phyloP scores from a whole-genome alignment of 92 coral and sea anemone genomes.

The Palythoa grandis region DNA sequence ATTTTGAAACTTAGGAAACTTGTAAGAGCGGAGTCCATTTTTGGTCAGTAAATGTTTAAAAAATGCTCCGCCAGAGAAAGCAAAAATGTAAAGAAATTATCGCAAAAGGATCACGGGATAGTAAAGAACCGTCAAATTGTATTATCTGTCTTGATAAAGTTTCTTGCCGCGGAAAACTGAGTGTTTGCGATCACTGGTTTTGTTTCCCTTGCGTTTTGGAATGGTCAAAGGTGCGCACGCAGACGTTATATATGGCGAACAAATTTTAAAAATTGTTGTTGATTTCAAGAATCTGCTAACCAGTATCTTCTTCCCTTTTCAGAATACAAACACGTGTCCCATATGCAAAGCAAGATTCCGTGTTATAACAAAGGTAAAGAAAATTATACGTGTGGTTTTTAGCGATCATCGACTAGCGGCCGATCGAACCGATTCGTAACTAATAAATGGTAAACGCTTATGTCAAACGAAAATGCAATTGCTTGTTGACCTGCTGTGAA shows the following conservation, averaged over 20 bases:
- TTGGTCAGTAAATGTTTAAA: conserved; percentile 1
- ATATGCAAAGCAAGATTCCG: conserved; percentile 96
- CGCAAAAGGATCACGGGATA: conserved; percentile 42
- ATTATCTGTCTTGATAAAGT: conserved; percentile 93
- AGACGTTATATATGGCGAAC: background rate
- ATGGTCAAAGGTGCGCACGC: conserved; percentile 89
- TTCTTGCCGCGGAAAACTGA: conserved; percentile 87
- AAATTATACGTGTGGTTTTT: background rate
- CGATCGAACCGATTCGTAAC: too few relatives aligned
- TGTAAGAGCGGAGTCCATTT: conserved; percentile 2
- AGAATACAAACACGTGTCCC: conserved; percentile 99
- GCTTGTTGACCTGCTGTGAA: background rate
- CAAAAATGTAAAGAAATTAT: conserved; percentile 40
- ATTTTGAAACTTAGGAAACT: conserved; percentile 56
- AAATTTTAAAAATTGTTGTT: background rate
- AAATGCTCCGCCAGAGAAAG: conserved; percentile 59
- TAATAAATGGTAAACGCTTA: too few relatives aligned
- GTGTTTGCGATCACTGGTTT: conserved; percentile 98
- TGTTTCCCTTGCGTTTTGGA: conserved; percentile 90
- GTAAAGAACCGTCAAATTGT: conserved; percentile 63
- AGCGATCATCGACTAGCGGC: background rate
- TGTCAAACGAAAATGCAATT: background rate
- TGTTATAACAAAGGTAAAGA: conserved; percentile 90
- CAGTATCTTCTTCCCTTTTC: conserved; percentile 36
- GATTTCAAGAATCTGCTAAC: background rate